Percentiles rank a stretch among this genome's conserved stretches.
Evolutionary conservation across 2,888 invertebrate genomes (phyloP).

Genomic region (Conops quadrifasciatus): DNA sequence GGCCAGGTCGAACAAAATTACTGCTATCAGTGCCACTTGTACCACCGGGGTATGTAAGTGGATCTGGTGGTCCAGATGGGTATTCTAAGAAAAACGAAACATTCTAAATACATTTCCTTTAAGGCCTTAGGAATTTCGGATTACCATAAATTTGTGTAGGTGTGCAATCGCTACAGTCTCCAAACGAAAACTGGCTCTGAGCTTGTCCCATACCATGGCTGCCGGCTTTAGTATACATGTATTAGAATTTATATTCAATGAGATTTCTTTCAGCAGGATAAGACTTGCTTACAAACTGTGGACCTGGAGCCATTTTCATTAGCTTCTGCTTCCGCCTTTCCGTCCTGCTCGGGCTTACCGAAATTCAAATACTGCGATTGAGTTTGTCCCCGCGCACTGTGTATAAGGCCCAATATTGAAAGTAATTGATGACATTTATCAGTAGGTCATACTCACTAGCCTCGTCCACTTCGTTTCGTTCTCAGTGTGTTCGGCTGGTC

Average conservation of each 20-base stretch:
- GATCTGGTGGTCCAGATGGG: conserved; percentile 50
- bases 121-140: background rate
- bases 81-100: conserved; percentile 43
- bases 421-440: background rate
- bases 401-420: conserved; percentile 2
- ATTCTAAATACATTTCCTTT: background rate
- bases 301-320: conserved; percentile 67
- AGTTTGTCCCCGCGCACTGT: conserved; percentile 74
- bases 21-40: conserved; percentile 20
- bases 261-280: conserved; percentile 19
- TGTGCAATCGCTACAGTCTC: conserved; percentile 55
- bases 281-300: conserved; percentile 60
- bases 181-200: conserved; percentile 82
- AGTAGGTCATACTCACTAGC: conserved; percentile 56
- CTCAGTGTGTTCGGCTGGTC: conserved; percentile 50
- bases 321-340: conserved; percentile 84
- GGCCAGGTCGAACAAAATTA: background rate
- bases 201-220: conserved; percentile 88
- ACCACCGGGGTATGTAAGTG: conserved; percentile 46
- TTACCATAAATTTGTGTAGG: conserved; percentile 47
- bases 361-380: conserved; percentile 84
- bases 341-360: conserved; percentile 71
- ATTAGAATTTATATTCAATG: background rate
- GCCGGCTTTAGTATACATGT: conserved; percentile 70
- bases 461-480: conserved; percentile 58